Conservation (phyloP, 2,113 vertebrate species). For the Phylloscopus trochilus region DNA sequence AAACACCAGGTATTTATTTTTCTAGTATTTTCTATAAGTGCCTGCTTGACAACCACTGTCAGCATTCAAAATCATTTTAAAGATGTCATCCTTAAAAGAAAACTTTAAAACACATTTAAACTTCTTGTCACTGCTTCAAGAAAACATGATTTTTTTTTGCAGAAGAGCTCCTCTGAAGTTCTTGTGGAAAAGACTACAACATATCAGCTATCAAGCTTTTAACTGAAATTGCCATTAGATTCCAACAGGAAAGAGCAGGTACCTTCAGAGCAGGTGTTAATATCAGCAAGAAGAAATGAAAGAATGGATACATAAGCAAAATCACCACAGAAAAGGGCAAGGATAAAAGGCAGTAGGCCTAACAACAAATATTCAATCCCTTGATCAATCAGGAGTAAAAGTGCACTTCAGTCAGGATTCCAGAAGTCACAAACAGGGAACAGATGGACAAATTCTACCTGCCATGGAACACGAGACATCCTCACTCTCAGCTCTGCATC, state of each 20-base stretch:
- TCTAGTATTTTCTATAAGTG: neutral
- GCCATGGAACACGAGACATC: neutral
- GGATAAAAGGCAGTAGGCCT: neutral
- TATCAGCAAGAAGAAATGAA: neutral
- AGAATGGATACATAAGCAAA: neutral
- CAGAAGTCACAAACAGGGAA: neutral
- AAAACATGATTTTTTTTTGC: neutral
- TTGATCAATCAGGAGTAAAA: neutral
- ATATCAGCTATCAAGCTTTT: neutral
- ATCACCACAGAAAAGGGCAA: neutral
- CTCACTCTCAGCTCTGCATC: neutral
- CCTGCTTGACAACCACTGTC: neutral
- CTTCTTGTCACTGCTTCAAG: neutral
- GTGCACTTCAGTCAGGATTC: rapidly evolving
- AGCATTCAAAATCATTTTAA: neutral
- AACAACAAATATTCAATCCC: neutral
- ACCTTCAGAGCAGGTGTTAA: neutral
- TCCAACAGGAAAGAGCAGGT: neutral
- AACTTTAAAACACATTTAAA: neutral
- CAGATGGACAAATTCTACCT: neutral
- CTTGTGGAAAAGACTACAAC: neutral
- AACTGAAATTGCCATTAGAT: neutral
- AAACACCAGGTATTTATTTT: neutral
- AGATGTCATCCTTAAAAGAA: neutral
- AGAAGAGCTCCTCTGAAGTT: neutral